Conservation (phyloP, 1,140 invertebrate species). For the Hycleus phaleratus region DNA sequence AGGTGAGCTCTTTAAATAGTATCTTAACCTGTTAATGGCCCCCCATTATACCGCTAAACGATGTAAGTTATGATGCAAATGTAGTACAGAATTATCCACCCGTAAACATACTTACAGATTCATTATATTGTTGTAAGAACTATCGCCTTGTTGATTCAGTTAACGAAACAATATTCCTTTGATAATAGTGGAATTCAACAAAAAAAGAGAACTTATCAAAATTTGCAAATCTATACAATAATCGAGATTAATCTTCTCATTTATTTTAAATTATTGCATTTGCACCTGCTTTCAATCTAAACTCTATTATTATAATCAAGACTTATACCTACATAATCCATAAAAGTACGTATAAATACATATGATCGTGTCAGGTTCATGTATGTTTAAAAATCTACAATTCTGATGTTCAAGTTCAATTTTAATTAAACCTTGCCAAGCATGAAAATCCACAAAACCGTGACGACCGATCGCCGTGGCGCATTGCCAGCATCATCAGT, state of each 20-base stretch:
- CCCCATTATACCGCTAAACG: conserved; percentile 3
- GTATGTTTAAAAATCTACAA: conserved; percentile 18
- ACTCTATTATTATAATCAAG: no score
- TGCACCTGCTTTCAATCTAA: no score
- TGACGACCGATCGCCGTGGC: conserved; percentile 16
- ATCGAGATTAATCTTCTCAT: no score
- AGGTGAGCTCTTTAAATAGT: conserved; percentile 5
- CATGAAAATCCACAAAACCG: conserved; percentile 16
- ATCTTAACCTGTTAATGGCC: conserved; percentile 2
- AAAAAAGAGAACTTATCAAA: no score
- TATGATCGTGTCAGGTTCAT: conserved; percentile 3
- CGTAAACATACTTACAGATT: conserved; percentile 7
- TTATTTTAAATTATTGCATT: no score
- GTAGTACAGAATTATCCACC: conserved; percentile 7
- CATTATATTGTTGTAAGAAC: not conserved
- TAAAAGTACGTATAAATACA: no score
- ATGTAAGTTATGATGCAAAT: conserved; percentile 12
- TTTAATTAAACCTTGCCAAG: conserved; percentile 20
- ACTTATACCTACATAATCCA: no score
- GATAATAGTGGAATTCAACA: no score
- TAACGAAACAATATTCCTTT: no score
- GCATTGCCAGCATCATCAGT: conserved; percentile 12
- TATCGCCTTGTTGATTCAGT: no score
- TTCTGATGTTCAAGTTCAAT: conserved; percentile 21
- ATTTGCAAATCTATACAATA: no score